Base-by-base conservation (phyloP, 1,140 invertebrate species). In the Zophobas morio region DNA sequence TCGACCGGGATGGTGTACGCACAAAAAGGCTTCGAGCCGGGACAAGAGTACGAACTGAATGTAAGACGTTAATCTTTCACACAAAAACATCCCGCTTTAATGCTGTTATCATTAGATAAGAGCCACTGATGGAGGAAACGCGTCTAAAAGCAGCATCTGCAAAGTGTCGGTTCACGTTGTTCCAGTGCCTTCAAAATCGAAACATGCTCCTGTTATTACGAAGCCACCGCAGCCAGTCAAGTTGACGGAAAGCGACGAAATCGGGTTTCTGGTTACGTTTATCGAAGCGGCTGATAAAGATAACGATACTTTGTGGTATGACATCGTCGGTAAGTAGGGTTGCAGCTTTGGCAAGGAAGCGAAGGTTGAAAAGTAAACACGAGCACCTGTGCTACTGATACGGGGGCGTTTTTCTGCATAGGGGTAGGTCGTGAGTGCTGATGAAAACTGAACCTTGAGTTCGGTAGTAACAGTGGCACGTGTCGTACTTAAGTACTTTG, bases 251-350 rank as follows among this genome's bases (percentile, higher is more conserved):
- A 93, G 92, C 80, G 96, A 98, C 86, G 89, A 91, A 79, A 91
- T 95, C 3, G 95, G 95, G 4, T 95, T 95, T 85, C 87, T 96
- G 66, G 93, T 98, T 0, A 89, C 93, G 6, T 88, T 96, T 33
- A 90, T 98, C 70, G 92, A 95, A 81, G 96, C 96, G 0, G 88
- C 89, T 3, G 96, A 98, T 87, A 89, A 91, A 57, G 96, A 98
- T 83, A 91, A 91, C 37, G 95, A 97, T 84, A 89, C 90, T 54
- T 86, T 99, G 49, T 98, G 95, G 94, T 98, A 95, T 85, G 93
- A 95, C 81, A 98, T 98, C 78, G 90, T 94, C 54, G 94, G 95
- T 96, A 88, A 90, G 93, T 90, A 66, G 33, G 20, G 34, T 20
- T 47, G n/a, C 39, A 33, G 37, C 35, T 2, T 47, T 6, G 49